Evolutionary conservation across 2,888 invertebrate species (phyloP).

Genomic region (Hirtodrosophila duncani): DNA sequence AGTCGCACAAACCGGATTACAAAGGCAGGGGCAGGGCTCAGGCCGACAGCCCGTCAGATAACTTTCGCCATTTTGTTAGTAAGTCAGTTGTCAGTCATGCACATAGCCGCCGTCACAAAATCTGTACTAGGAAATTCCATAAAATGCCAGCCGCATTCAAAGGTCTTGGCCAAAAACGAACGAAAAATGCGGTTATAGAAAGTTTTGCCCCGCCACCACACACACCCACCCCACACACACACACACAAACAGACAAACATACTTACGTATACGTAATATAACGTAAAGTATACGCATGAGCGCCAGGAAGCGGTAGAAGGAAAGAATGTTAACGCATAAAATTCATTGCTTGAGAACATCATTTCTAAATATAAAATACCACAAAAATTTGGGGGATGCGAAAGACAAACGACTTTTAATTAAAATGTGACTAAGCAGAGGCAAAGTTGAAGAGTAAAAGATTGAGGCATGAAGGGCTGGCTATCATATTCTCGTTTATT

Average conservation of each 20-base stretch:
- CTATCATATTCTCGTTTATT: neutral
- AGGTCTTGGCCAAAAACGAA: slow-evolving; percentile 29
- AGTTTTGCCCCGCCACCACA: slow-evolving; percentile 17
- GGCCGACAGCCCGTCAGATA: no score
- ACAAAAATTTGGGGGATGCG: slow-evolving; percentile 11
- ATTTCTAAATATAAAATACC: slow-evolving; percentile 10
- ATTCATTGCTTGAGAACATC: slow-evolving; percentile 21
- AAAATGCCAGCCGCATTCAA: slow-evolving; percentile 30
- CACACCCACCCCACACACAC: neutral
- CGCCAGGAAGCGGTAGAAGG: slow-evolving; percentile 5
- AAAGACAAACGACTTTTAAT: slow-evolving; percentile 36
- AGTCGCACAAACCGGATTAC: no score
- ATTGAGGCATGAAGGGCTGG: neutral
- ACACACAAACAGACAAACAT: neutral
- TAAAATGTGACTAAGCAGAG: slow-evolving; percentile 22
- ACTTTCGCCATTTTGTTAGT: no score
- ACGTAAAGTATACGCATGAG: no score
- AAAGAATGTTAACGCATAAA: slow-evolving; percentile 27
- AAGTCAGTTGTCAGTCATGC: slow-evolving; percentile 27
- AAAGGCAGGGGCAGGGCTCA: no score
- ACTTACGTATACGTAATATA: neutral
- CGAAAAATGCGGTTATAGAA: slow-evolving; percentile 34
- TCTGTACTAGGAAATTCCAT: slow-evolving; percentile 41
- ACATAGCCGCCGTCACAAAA: slow-evolving; percentile 34
- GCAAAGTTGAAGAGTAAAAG: slow-evolving; percentile 3